A percentile compares a stretch with the other conserved stretches of the same genome.
These are phyloP conservation scores for Radopholus similis DNA, from an alignment of 1,140 invertebrate species.

Conservation along the genomic window DNA sequence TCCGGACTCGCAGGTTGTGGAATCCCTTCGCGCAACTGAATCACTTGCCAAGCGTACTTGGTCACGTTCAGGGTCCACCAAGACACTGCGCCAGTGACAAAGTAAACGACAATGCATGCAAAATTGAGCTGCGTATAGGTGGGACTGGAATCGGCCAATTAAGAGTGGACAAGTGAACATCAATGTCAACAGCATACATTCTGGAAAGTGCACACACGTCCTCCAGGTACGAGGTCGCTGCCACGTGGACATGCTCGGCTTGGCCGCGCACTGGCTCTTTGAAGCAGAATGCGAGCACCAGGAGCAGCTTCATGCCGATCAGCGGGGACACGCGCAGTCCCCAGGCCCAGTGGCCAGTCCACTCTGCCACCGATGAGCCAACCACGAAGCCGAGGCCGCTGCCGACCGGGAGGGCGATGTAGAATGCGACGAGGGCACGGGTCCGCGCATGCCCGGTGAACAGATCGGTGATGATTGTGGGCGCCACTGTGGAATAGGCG, in stretches of 20 bases:
- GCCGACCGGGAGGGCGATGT: conserved; percentile 98
- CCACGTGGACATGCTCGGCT: conserved; percentile 9
- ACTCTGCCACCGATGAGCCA: conserved; percentile 73
- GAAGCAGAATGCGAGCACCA: conserved; percentile 70
- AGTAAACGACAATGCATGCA: neutral
- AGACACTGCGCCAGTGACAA: neutral
- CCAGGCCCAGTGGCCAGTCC: conserved; percentile 73
- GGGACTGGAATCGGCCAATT: neutral
- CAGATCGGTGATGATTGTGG: conserved; percentile 95
- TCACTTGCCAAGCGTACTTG: neutral
- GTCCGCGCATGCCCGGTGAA: conserved; percentile 71
- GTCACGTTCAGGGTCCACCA: neutral
- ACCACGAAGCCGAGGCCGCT: conserved; percentile 89
- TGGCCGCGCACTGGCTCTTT: conserved; percentile 72
- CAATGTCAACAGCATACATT: conserved; percentile 28
- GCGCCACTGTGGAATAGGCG: conserved; percentile 90
- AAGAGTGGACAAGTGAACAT: neutral
- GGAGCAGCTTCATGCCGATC: conserved; percentile 78
- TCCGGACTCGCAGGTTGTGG: neutral
- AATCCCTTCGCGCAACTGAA: neutral
- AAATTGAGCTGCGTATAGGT: neutral
- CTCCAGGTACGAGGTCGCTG: conserved; percentile 23
- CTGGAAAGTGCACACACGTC: conserved; percentile 42
- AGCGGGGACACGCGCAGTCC: conserved; percentile 78
- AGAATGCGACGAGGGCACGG: conserved; percentile 91